Evolutionary conservation across 2,113 vertebrate species (phyloP).

Genomic region (Halcyon malimbica): DNA sequence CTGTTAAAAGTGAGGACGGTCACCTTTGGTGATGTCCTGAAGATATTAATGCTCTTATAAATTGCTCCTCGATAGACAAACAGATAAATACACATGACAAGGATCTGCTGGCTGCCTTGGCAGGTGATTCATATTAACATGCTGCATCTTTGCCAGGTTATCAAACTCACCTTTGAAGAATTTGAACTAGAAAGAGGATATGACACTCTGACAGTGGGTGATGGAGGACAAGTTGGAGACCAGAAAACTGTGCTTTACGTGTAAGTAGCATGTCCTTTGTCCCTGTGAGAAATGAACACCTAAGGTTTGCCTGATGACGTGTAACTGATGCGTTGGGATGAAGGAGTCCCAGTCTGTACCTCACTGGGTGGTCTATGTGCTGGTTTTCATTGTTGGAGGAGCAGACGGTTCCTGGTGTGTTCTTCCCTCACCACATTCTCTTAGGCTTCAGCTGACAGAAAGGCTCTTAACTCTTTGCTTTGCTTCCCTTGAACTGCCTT

Average conservation of each 20-base stretch:
- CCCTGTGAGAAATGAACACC: not conserved
- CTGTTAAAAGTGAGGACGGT: not conserved
- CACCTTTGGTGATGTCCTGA: not conserved
- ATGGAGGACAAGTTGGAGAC: conserved; percentile 92
- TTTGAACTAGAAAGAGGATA: conserved; percentile 98
- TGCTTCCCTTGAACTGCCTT: not conserved
- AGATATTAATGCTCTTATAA: not conserved
- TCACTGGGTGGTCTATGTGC: rapidly evolving
- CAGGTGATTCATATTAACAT: not conserved
- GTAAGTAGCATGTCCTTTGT: conserved; percentile 80
- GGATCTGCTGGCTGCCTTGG: not conserved
- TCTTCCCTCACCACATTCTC: not conserved
- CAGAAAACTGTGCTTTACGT: conserved; percentile 96
- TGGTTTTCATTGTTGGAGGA: not conserved
- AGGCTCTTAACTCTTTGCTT: not conserved
- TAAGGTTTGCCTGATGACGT: rapidly evolving
- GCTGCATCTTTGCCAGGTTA: conserved; percentile 82
- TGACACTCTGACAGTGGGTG: conserved; percentile 95
- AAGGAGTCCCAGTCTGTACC: not conserved
- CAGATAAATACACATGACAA: not conserved
- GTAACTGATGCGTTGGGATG: not conserved
- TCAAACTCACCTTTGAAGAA: conserved; percentile 97
- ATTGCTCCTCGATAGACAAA: not conserved
- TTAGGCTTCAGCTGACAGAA: not conserved
- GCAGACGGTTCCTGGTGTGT: not conserved